Percentiles rank a stretch among this genome's conserved stretches.
These are phyloP conservation scores for Galendromus occidentalis DNA, from an alignment of 1,140 invertebrate species.

Conservation along the genomic window DNA sequence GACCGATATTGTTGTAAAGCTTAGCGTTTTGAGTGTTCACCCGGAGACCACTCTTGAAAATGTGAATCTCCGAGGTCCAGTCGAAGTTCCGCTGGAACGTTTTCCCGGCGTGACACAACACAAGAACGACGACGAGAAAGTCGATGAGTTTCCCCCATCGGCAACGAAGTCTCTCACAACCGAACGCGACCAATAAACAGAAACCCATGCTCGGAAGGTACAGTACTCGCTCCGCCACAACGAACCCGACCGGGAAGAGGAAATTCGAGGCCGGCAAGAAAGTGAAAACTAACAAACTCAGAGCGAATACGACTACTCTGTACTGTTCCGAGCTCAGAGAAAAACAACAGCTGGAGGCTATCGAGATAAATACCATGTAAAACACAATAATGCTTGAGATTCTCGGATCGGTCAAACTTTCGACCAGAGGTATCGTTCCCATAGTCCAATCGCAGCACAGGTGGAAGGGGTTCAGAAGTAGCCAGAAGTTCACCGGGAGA, in stretches of 20 bases:
- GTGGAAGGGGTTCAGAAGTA: constrained; percentile 64
- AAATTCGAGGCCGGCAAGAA: constrained; percentile 71
- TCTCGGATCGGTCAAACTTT: constrained; percentile 51
- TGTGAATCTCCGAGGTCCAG: constrained; percentile 60
- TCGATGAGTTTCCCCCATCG: not conserved
- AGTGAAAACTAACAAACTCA: constrained; percentile 43
- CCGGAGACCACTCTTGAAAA: constrained; percentile 75
- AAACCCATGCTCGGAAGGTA: constrained; percentile 55
- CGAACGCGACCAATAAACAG: constrained; percentile 27
- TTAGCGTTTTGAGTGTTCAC: constrained; percentile 80
- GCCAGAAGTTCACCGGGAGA: constrained; percentile 67
- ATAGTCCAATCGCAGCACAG: constrained; percentile 97
- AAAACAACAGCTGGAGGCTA: constrained; percentile 38
- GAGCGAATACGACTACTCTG: constrained; percentile 37
- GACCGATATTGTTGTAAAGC: constrained; percentile 89
- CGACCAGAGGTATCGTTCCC: constrained; percentile 75
- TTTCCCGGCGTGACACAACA: constrained; percentile 6
- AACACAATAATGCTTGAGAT: constrained; percentile 62
- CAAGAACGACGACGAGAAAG: not conserved
- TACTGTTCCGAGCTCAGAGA: not conserved
- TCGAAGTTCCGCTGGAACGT: constrained; percentile 12
- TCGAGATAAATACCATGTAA: constrained; percentile 40
- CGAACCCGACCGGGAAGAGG: constrained; percentile 69
- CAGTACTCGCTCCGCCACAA: constrained; percentile 68
- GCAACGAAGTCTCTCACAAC: constrained; percentile 9